Base-by-base conservation (phyloP, 37 sponge, comb jelly and placozoan genomes). In the Diacarnus erythraeanus region DNA sequence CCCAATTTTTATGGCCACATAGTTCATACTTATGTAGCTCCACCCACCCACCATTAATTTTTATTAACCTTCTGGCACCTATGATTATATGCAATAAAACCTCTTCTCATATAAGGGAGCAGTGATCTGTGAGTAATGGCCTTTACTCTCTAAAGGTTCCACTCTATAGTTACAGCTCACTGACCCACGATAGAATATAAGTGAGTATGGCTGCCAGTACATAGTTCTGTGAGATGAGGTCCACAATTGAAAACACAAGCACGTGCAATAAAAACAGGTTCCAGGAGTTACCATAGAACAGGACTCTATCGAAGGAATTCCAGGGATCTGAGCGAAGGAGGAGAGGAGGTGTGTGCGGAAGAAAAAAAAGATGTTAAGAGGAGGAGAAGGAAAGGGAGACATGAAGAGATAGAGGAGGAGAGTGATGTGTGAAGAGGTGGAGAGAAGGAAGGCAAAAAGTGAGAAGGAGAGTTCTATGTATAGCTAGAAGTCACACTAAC, bases 231-330 rank as follows among this genome's bases (percentile, higher is more conserved):
- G 92, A 81, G 20, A 75, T 35, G 31, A 85, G 59, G 64, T 97
- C 98, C 20, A 95, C 77, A 27, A 95, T 30, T 6, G 78, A 75
- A 88, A 47, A 47, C 12, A 41, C 42, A 33, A 95, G 84, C 23
- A 97, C 54, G 43, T 97, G 94, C 25, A 90, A 72, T 30, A 84
- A 68, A 42, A 92, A 71, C 22, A 97, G 82, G 6, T 59, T 68
- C 83, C 85, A 87, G 54, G 88, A 95, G 38, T 88, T 77, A 17
- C 96, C 96, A 58, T 86, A 88, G 68, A 85, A 93, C 38, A 97
- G 69, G 12, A 93, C 61, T 44, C 8, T 26, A 56, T 82, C 77
- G 78, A 97, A 97, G 6, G 87, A 80, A 34, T 56, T 42, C 18
- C 82, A 75, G 8, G 64, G 29, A 68, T 88, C 89, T 79, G 40